A percentile compares a stretch with the other conserved stretches of the same genome.
Conservation (phyloP, 2,888 invertebrate genomes). For the Ypsolopha scabrella region DNA sequence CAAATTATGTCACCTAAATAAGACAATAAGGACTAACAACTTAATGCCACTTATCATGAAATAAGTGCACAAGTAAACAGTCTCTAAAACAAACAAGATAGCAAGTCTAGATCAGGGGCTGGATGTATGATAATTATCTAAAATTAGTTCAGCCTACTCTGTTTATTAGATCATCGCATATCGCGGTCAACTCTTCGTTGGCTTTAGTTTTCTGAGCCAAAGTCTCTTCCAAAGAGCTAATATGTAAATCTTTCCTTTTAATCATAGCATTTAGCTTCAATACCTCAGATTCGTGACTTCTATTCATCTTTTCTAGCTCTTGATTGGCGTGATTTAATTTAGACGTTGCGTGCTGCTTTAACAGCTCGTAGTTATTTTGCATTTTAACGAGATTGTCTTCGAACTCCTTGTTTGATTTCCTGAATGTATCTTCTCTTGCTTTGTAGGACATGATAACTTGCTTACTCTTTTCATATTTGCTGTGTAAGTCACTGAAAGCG, state of each 20-base stretch:
- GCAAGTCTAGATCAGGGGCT: slow-evolving; percentile 29
- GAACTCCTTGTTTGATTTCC: slow-evolving; percentile 75
- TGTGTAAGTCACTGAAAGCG: slow-evolving; percentile 73
- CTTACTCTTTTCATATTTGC: slow-evolving; percentile 76
- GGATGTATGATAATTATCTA: slow-evolving; percentile 9
- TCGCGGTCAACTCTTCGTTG: slow-evolving; percentile 88
- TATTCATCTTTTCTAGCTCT: slow-evolving; percentile 82
- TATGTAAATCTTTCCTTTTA: slow-evolving; percentile 88
- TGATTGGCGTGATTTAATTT: slow-evolving; percentile 82
- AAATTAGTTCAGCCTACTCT: slow-evolving; percentile 53
- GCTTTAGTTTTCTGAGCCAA: slow-evolving; percentile 91
- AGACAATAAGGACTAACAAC: slow-evolving; percentile 23
- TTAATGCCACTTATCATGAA: slow-evolving; percentile 42
- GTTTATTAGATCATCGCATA: slow-evolving; percentile 93
- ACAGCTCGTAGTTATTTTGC: slow-evolving; percentile 85
- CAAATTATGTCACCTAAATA: slow-evolving; percentile 16
- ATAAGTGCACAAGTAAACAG: slow-evolving; percentile 45
- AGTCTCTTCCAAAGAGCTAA: slow-evolving; percentile 83
- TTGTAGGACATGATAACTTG: slow-evolving; percentile 67
- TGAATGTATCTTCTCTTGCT: slow-evolving; percentile 75
- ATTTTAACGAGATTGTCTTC: slow-evolving; percentile 78
- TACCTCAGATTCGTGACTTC: slow-evolving; percentile 82
- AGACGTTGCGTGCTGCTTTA: slow-evolving; percentile 90
- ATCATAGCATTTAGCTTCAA: slow-evolving; percentile 87
- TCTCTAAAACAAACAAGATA: slow-evolving; percentile 15